Conservation (phyloP, 2,113 vertebrate species). For the Salvelinus alpinus region DNA sequence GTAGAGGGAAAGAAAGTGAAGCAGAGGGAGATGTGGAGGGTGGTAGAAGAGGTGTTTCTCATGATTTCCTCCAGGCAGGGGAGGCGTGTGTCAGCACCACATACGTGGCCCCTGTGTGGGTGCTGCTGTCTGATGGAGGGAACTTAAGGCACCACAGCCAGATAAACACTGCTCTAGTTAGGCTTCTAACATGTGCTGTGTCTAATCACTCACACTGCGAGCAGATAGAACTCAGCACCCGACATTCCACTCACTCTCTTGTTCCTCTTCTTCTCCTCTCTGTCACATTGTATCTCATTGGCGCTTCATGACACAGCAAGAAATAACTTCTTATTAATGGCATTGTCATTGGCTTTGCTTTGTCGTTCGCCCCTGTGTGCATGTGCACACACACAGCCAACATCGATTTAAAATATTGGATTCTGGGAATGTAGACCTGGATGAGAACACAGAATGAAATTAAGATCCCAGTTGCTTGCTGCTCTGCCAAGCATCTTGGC, state of each 20-base stretch:
- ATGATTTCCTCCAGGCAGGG: not conserved
- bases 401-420: conserved; percentile 19
- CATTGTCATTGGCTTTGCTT: not conserved
- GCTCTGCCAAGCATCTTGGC: conserved; percentile 8
- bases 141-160: not conserved
- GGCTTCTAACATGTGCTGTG: not conserved
- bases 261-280: not conserved
- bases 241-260: not conserved
- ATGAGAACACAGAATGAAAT: conserved; percentile 19
- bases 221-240: not conserved
- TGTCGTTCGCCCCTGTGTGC: not conserved
- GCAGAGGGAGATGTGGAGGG: conserved; percentile 9
- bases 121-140: too few species aligned
- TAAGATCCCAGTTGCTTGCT: conserved; percentile 21
- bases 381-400: conserved; percentile 5
- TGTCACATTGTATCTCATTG: not conserved
- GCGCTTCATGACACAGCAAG: not conserved
- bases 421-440: conserved; percentile 6
- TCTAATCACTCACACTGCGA: not conserved
- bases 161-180: conserved; percentile 14
- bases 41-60: not conserved
- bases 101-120: not conserved
- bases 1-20: not conserved
- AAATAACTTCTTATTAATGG: not conserved
- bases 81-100: not conserved